A percentile compares a stretch with the other conserved stretches of the same genome.
These are phyloP conservation scores for Cathartes aura DNA, from an alignment of 2,113 vertebrate genomes.

Conservation along the genomic window DNA sequence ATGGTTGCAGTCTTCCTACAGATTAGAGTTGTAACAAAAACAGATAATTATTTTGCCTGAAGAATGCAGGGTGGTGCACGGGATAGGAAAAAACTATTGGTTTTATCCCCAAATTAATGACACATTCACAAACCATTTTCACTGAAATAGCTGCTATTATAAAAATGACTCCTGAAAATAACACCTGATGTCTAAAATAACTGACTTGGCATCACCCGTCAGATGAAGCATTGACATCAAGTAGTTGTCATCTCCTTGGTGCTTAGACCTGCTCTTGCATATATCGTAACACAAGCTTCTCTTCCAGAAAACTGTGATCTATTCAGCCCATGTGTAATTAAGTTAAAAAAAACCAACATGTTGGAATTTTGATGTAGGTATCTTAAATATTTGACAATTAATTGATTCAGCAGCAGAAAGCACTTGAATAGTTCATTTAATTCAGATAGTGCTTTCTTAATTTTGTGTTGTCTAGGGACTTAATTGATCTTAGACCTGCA, in stretches of 20 bases:
- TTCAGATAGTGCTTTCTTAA: neutral
- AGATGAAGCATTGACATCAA: neutral
- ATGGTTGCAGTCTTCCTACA: neutral
- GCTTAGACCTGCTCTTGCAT: neutral
- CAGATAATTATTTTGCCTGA: neutral
- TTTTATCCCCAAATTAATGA: neutral
- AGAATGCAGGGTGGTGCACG: neutral
- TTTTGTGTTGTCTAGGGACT: neutral
- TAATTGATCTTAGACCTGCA: neutral
- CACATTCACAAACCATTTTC: neutral
- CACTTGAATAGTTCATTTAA: neutral
- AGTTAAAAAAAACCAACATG: neutral
- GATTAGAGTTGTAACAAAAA: neutral
- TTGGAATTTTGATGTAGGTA: neutral
- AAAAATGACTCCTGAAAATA: neutral
- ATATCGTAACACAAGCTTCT: neutral
- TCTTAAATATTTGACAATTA: neutral
- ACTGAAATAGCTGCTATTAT: neutral
- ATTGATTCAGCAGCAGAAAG: neutral
- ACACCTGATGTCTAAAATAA: neutral
- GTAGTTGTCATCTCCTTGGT: neutral
- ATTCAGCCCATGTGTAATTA: neutral
- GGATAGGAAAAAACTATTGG: neutral
- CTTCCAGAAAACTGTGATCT: neutral
- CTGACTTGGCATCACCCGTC: neutral